These are phyloP conservation scores for Homarus gammarus DNA, from an alignment of 2,888 invertebrate genomes.

Conservation along the genomic window DNA sequence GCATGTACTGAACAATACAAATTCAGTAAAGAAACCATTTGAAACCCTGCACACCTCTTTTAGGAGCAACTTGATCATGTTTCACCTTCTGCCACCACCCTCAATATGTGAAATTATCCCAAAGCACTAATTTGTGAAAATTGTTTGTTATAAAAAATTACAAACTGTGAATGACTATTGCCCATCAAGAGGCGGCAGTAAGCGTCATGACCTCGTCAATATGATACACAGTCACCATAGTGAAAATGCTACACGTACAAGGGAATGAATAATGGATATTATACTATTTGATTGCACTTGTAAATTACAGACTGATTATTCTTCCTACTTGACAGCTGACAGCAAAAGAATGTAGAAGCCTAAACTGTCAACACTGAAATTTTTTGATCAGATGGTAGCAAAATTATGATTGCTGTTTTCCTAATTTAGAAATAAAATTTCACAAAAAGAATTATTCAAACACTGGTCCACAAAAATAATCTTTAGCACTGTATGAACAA, in stretches of 20 bases:
- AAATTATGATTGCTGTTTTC: too few relatives aligned
- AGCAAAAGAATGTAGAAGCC: not conserved
- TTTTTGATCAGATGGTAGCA: too few relatives aligned
- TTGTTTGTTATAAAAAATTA: not conserved
- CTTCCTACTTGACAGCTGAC: not conserved
- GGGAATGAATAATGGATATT: not conserved
- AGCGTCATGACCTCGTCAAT: not conserved
- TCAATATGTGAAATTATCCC: not conserved
- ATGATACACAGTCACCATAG: not conserved
- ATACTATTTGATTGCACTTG: not conserved
- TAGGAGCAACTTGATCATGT: constrained; percentile 11
- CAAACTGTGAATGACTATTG: not conserved
- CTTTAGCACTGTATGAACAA: too few relatives aligned
- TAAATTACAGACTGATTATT: not conserved
- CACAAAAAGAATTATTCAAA: not conserved
- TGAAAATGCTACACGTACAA: not conserved
- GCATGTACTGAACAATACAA: constrained; percentile 28
- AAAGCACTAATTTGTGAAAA: not conserved
- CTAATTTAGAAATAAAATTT: not conserved
- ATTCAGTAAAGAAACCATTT: constrained; percentile 31
- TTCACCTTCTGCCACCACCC: not conserved
- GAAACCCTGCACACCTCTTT: constrained; percentile 33
- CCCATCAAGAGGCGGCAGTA: not conserved
- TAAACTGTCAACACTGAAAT: not conserved
- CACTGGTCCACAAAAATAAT: too few relatives aligned